Base-by-base conservation (phyloP, 2,113 vertebrate genomes). In the Ctenomys sociabilis region DNA sequence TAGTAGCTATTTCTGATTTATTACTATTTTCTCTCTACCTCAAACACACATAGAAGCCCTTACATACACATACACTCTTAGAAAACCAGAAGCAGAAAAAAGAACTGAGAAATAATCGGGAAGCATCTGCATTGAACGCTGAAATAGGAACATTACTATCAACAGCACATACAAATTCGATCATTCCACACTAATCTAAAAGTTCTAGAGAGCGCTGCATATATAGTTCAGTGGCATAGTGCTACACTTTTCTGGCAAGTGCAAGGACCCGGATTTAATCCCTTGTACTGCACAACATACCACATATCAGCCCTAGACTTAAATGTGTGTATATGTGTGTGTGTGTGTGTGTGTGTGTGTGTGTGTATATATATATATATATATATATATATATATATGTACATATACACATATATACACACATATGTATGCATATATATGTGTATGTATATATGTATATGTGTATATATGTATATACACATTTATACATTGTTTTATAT, bases 51-150 rank as follows among this genome's bases (percentile, higher is more conserved):
- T 45, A 77, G 22, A 37, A 35, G 12, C 28, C 8, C 32, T 82
- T 75, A 77, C 7, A 83, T 4, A 84, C 26, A 78, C 3, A 59
- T 10, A 87, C 22, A 73, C 5, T 57, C 30, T 72, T 59, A 59
- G 66, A 26, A 84, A 96, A 91, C 22, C 68, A 91, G 66, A 84
- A 73, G 64, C 13, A 70, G 45, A 37, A 73, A 35, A 85, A 88
- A 75, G 10, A 61, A 54, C 59, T 87, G 35, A 45, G 22, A 57
- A 88, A 45, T 72, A 87, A 37, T 72, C 35, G 54, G 35, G 49
- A 85, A 9, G 19, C 8, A 93, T 81, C n/a, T 80, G 63, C 12
- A 61, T 80, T 81, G 30, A 87, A 84, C 61, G 70, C 52, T 32
- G 24, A 63, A 94, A 88, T 7, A 66, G 81, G 45, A 84, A 77